Evolutionary conservation across 2,888 invertebrate genomes (phyloP).

Genomic region (Hydriomena furcata): DNA sequence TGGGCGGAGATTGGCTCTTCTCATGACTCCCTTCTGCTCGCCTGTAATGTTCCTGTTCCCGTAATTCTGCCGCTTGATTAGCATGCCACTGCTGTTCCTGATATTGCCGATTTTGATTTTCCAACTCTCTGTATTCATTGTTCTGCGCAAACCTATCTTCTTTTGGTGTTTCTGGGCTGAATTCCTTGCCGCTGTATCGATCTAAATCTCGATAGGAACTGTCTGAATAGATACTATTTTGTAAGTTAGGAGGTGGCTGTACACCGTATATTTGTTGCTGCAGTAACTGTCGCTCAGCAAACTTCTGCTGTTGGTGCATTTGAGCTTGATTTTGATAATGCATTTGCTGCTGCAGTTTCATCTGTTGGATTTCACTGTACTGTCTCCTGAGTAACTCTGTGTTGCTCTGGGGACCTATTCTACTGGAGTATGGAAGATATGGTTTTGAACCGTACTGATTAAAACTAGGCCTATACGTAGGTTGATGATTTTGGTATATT

Average conservation of each 20-base stretch:
- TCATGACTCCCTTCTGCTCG: constrained; percentile 61
- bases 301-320: constrained; percentile 85
- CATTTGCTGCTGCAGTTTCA: constrained; percentile 85
- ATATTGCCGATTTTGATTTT: constrained; percentile 66
- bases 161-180: constrained; percentile 68
- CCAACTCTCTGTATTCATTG: constrained; percentile 69
- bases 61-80: constrained; percentile 61
- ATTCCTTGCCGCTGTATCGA: constrained; percentile 73
- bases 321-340: constrained; percentile 86
- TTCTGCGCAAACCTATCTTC: constrained; percentile 65
- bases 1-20: constrained; percentile 63
- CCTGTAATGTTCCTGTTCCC: constrained; percentile 64
- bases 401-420: constrained; percentile 82
- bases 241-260: constrained; percentile 76
- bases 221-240: constrained; percentile 78
- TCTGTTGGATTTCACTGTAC: constrained; percentile 86
- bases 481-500: constrained; percentile 83
- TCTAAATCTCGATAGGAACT: constrained; percentile 75
- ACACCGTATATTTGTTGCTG: constrained; percentile 85
- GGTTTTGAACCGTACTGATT: constrained; percentile 77
- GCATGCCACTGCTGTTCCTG: constrained; percentile 71
- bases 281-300: constrained; percentile 84
- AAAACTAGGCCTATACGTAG: constrained; percentile 72
- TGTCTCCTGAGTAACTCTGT: constrained; percentile 84
- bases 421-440: constrained; percentile 78